A percentile compares a stretch with the other conserved stretches of the same genome.
phyloP scores from a whole-genome alignment of 2,888 invertebrate genomes.

The Mythimna ferrago region DNA sequence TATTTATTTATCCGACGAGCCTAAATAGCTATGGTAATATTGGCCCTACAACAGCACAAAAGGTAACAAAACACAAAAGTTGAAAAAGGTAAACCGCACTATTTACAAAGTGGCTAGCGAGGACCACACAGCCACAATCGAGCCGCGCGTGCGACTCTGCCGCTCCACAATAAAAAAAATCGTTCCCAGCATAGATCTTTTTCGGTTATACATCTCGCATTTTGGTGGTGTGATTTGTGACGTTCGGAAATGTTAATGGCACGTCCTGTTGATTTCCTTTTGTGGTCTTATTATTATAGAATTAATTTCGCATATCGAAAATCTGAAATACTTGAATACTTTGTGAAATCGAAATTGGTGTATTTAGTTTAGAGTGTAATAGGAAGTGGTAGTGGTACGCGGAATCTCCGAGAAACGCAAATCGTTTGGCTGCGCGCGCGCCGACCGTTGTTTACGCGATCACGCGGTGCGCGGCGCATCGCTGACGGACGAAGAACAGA shows the following conservation, averaged over 20 bases:
- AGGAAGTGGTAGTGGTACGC: constrained; percentile 65
- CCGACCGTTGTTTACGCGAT: constrained; percentile 84
- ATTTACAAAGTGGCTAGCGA: constrained; percentile 91
- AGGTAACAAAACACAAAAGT: constrained; percentile 91
- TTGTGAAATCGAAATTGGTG: constrained; percentile 12
- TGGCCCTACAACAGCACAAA: constrained; percentile 91
- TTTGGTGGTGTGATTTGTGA: constrained; percentile 91
- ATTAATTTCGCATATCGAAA: constrained; percentile 44
- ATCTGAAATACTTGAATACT: constrained; percentile 19
- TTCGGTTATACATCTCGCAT: constrained; percentile 90
- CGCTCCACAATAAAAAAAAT: constrained; percentile 86
- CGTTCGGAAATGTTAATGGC: constrained; percentile 89
- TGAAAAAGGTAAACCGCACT: constrained; percentile 91
- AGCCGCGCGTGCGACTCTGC: constrained; percentile 89
- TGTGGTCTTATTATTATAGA: constrained; percentile 64
- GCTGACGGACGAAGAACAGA: constrained; percentile 85
- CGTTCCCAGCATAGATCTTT: constrained; percentile 89
- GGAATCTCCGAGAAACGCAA: constrained; percentile 82
- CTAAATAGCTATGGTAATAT: constrained; percentile 91
- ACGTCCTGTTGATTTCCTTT: constrained; percentile 83
- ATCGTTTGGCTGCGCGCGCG: constrained; percentile 74
- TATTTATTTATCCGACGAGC: constrained; percentile 91
- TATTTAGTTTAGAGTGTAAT: constrained; percentile 52
- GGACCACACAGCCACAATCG: constrained; percentile 91
- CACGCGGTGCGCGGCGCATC: constrained; percentile 58